Base-by-base conservation (phyloP, 2,888 invertebrate genomes). In the Macaria notata region DNA sequence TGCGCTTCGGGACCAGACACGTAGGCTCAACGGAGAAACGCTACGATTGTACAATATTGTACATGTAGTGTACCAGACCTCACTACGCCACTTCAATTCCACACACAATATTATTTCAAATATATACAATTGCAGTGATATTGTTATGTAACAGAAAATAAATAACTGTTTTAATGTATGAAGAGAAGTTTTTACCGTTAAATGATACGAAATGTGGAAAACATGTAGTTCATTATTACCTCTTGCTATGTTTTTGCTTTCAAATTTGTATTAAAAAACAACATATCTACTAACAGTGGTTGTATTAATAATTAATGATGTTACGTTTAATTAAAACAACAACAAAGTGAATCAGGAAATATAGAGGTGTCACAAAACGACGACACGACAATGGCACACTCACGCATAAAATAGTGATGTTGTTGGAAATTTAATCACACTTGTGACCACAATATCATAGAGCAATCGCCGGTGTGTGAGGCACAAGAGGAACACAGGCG, bases 381-480 rank as follows among this genome's bases (percentile, higher is more conserved):
- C 54, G 58, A 51, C 55, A 62, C 59, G 58, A 62, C 54, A 67
- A 64, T 63, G 57, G 63, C 58, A 62, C 49, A 63, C 59, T 58
- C 60, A 63, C 60, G 59, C 65, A 72, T 73, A 71, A 71, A 77
- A 70, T 68, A 72, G 65, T 71, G 68, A 74, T 72, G 76, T 69
- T 72, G 77, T 78, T 79, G 71, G 72, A 78, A 81, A 80, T 83
- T 81, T 80, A 81, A 84, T 80, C 78, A 81, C 73, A 80, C 77
- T 72, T 70, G 71, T 73, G 76, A 70, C 74, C 73, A 78, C 75
- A 75, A 73, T 72, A 72, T 68, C 73, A 73, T 72, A 76, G 64
- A 73, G 74, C 76, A 73, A 81, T 78, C 68, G 75, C 75, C 74
- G 57, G 66, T 49, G 63, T 69, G 59, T 68, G 72, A 70, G 68